A percentile compares a stretch with the other conserved stretches of the same genome.
phyloP scores from a whole-genome alignment of 2,888 invertebrate genomes.

The Nomada fabriciana region DNA sequence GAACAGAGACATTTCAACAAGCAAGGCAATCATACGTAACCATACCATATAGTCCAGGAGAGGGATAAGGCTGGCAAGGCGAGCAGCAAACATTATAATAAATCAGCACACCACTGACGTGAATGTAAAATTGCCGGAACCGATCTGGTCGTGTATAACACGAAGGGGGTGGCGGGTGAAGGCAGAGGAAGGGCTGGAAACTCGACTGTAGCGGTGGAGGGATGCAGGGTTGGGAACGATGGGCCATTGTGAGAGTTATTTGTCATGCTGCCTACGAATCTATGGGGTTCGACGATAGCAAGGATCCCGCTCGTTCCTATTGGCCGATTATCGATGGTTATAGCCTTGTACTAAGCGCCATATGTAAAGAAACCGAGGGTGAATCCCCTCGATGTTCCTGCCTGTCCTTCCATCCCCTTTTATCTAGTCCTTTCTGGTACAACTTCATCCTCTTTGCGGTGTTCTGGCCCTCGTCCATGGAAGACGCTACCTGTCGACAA shows the following conservation, averaged over 20 bases:
- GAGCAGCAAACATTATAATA: constrained; percentile 80
- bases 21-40: background rate
- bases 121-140: constrained; percentile 83
- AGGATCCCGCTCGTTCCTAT: constrained; percentile 75
- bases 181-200: constrained; percentile 63
- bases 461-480: background rate
- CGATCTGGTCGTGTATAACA: constrained; percentile 82
- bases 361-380: constrained; percentile 67
- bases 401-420: constrained; percentile 6
- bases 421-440: background rate
- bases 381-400: background rate
- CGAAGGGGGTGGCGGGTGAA: constrained; percentile 56
- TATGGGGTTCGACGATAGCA: constrained; percentile 74
- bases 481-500: constrained; percentile 27
- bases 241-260: constrained; percentile 83
- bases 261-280: constrained; percentile 81
- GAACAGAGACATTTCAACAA: no score
- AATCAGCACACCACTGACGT: constrained; percentile 78
- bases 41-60: background rate
- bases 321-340: constrained; percentile 81
- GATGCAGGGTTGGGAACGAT: constrained; percentile 68
- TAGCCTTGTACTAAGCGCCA: constrained; percentile 74
- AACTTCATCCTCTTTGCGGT: background rate
- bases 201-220: constrained; percentile 39
- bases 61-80: constrained; percentile 45